Evolutionary conservation across 2,797 vertebrate species (phyloP).

Genomic region (Channallabes apus): DNA sequence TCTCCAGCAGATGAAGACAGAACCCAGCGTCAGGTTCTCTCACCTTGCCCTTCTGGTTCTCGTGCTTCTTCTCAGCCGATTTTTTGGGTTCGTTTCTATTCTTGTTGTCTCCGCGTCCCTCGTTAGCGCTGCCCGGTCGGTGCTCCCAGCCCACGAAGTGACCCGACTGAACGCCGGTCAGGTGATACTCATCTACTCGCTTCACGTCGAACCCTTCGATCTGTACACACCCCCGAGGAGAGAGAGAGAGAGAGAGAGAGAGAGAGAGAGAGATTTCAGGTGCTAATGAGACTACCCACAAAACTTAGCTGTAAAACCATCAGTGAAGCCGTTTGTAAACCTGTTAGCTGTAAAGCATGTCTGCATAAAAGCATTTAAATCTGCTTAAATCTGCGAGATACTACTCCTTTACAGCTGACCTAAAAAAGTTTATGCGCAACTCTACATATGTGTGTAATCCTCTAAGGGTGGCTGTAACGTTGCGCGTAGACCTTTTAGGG

Average conservation of each 20-base stretch:
- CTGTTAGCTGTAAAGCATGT: no score
- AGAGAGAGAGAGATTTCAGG: no score
- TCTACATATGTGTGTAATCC: neutral
- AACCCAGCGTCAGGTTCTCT: slow-evolving; percentile 55
- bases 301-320: no score
- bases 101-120: slow-evolving; percentile 83
- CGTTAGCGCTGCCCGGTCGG: slow-evolving; percentile 76
- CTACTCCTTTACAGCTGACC: no score
- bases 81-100: slow-evolving; percentile 63
- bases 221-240: slow-evolving; percentile 64
- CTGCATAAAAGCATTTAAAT: no score
- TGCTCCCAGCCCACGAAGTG: slow-evolving; percentile 88
- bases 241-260: no score
- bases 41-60: slow-evolving; percentile 81
- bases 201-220: slow-evolving; percentile 91
- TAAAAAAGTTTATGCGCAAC: no score
- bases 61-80: slow-evolving; percentile 66
- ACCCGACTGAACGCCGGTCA: slow-evolving; percentile 83
- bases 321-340: no score
- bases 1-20: neutral
- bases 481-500: neutral
- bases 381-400: no score
- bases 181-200: slow-evolving; percentile 89
- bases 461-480: neutral
- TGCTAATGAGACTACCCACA: no score